Conservation (phyloP, 2,797 vertebrate genomes). For the Morus bassanus region DNA sequence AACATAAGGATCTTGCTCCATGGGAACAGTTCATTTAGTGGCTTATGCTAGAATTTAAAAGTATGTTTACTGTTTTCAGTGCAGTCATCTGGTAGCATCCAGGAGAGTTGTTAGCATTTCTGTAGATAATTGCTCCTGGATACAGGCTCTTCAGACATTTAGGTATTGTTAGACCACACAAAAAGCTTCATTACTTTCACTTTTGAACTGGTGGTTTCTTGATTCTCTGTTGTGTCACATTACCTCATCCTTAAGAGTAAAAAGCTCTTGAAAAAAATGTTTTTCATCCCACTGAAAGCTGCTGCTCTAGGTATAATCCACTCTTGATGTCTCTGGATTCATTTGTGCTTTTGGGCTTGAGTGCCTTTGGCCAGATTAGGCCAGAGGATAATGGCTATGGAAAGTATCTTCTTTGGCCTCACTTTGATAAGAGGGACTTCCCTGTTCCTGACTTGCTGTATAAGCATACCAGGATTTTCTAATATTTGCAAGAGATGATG, state of each 20-base stretch:
- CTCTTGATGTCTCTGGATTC: background rate
- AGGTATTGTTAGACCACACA: background rate
- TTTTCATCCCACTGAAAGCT: background rate
- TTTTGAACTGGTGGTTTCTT: background rate
- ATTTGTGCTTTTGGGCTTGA: background rate
- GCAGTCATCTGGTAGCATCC: background rate
- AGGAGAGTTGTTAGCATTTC: background rate
- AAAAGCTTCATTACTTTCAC: background rate
- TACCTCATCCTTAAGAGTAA: background rate
- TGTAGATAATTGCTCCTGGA: background rate
- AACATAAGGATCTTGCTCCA: background rate
- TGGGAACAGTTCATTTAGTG: background rate
- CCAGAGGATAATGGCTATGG: background rate
- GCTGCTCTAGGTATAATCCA: background rate
- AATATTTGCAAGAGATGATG: background rate
- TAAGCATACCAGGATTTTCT: background rate
- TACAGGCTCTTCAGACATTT: background rate
- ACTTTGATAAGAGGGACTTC: background rate
- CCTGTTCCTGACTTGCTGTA: background rate
- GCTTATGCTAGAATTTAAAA: background rate
- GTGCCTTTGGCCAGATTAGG: background rate
- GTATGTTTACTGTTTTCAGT: background rate
- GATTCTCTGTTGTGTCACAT: background rate
- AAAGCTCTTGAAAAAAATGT: background rate
- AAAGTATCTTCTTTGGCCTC: background rate